These are phyloP conservation scores for Myotis vivesi DNA, from an alignment of 2,797 vertebrate genomes.

Conservation along the genomic window DNA sequence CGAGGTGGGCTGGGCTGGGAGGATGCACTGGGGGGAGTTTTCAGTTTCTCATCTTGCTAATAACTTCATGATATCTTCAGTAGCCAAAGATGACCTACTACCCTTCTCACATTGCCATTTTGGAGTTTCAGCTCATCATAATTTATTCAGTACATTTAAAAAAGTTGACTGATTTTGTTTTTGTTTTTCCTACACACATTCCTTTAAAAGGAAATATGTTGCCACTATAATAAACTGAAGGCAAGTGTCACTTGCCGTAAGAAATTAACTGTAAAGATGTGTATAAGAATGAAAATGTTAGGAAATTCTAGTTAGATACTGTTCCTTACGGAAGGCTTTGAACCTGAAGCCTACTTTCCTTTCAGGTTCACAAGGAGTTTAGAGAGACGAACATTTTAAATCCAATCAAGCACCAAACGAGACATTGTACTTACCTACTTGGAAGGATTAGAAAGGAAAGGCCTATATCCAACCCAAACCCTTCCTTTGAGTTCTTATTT, in stretches of 20 bases:
- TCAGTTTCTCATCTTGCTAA: not conserved
- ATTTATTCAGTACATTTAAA: not conserved
- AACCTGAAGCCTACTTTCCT: not conserved
- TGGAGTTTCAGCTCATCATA: not conserved
- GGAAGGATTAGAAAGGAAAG: not conserved
- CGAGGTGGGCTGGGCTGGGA: not conserved
- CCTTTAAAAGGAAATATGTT: slow-evolving; percentile 7
- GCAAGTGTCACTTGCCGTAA: not conserved
- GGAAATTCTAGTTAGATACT: not conserved
- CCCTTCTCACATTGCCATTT: not conserved
- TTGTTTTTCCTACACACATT: not conserved
- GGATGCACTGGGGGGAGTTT: not conserved
- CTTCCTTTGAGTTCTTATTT: not conserved
- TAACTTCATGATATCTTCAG: not conserved
- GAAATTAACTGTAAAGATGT: not conserved
- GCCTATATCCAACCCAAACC: not conserved
- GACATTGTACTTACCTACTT: not conserved
- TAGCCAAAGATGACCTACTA: not conserved
- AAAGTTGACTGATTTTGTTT: not conserved
- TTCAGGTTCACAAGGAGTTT: not conserved
- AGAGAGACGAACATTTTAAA: not conserved
- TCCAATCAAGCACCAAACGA: not conserved
- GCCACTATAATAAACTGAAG: not conserved
- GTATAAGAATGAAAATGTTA: not conserved
- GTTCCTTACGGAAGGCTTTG: not conserved